These are phyloP conservation scores for Cyprinus carpio DNA, from an alignment of 2,113 vertebrate species.

Conservation along the genomic window DNA sequence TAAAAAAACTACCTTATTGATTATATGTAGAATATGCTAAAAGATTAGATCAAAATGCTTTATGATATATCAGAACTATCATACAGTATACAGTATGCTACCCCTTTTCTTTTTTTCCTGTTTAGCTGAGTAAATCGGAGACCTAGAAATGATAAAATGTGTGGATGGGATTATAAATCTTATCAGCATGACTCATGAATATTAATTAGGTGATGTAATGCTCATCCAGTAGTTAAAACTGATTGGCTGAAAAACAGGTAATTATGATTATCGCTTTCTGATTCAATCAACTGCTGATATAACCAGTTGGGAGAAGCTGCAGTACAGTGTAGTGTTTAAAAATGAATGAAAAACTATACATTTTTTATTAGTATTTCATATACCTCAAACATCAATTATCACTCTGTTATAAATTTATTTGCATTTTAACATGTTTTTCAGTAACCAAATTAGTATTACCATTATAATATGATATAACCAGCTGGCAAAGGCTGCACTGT, in stretches of 20 bases:
- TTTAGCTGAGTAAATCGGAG: background rate
- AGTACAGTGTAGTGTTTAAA: background rate
- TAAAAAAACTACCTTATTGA: background rate
- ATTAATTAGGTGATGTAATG: background rate
- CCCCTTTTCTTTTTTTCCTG: no score
- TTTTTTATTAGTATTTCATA: background rate
- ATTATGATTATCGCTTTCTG: background rate
- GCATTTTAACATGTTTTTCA: background rate
- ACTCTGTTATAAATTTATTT: background rate
- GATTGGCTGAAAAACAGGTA: background rate
- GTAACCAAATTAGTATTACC: no score
- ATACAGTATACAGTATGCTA: no score
- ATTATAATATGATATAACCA: no score
- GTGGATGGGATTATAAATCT: slow-evolving; percentile 10
- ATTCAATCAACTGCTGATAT: background rate
- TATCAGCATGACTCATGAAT: slow-evolving; percentile 21
- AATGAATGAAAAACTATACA: no score
- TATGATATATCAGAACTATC: no score
- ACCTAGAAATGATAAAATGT: background rate
- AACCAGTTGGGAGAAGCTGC: background rate
- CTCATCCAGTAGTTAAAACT: background rate
- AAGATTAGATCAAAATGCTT: background rate
- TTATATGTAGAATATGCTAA: slow-evolving; percentile 6
- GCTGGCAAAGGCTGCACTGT: no score
- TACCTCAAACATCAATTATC: background rate